phyloP scores from a whole-genome alignment of 2,888 invertebrate species.

The Sminthurinus aureus region DNA sequence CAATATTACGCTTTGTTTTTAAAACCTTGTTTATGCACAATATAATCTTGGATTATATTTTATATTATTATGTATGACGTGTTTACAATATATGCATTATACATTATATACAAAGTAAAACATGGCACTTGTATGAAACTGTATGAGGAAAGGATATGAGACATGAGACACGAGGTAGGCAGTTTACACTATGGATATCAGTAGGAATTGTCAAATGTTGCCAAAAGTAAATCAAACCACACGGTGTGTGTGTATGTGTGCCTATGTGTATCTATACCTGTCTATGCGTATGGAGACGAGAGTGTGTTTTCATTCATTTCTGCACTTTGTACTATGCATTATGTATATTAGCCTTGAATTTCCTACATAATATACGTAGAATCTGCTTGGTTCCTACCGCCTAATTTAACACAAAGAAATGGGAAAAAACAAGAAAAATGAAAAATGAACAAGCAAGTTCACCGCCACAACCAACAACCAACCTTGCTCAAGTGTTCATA shows the following conservation, averaged over 20 bases:
- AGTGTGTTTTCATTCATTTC: not conserved
- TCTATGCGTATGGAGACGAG: not conserved
- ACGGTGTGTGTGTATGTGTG: not conserved
- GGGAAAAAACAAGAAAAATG: not conserved
- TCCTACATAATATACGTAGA: not conserved
- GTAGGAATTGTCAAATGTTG: not conserved
- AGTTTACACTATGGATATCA: not conserved
- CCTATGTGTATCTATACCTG: not conserved
- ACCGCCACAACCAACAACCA: too few relatives aligned
- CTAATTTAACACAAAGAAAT: not conserved
- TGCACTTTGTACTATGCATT: not conserved
- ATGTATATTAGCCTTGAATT: not conserved
- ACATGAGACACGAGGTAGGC: not conserved
- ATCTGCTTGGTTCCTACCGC: not conserved
- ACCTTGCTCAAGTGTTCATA: not conserved
- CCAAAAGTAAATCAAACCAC: not conserved
- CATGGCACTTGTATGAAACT: not conserved
- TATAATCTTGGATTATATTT: too few relatives aligned
- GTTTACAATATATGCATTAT: too few relatives aligned
- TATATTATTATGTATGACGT: too few relatives aligned
- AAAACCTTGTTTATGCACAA: too few relatives aligned
- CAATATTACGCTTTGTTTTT: too few relatives aligned
- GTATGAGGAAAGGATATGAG: not conserved
- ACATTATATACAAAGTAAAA: too few relatives aligned
- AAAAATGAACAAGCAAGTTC: not conserved